Evolutionary conservation across 2,797 vertebrate species (phyloP).

Genomic region (Triplophysa bombifrons): DNA sequence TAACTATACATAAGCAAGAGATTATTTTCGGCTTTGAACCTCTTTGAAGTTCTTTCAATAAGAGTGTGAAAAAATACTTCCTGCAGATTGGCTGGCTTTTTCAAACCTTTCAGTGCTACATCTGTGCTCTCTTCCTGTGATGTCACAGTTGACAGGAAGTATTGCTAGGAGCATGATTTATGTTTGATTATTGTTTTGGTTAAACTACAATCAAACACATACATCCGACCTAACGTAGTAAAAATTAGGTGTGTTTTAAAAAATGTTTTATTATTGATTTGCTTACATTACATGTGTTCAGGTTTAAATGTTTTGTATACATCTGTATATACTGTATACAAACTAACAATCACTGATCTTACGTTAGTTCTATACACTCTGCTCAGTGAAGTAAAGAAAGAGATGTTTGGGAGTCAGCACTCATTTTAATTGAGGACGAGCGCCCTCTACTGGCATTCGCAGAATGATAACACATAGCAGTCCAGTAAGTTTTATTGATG

Average conservation of each 20-base stretch:
- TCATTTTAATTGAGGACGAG: slow-evolving; percentile 40
- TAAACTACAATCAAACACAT: background rate
- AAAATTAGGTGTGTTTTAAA: background rate
- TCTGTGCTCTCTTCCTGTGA: slow-evolving; percentile 52
- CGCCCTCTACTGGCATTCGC: slow-evolving; percentile 62
- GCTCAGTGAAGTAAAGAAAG: slow-evolving; percentile 8
- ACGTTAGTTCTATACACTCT: background rate
- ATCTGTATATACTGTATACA: background rate
- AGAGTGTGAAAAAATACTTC: slow-evolving; percentile 60
- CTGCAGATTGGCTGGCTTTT: slow-evolving; percentile 61
- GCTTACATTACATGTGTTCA: background rate
- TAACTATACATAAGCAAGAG: slow-evolving; percentile 64
- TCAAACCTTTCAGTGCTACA: slow-evolving; percentile 61
- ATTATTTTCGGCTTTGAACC: slow-evolving; percentile 66
- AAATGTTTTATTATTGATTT: background rate
- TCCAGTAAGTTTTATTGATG: no score
- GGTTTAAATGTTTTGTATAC: background rate
- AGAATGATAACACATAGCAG: background rate
- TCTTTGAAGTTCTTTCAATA: slow-evolving; percentile 70
- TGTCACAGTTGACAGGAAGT: slow-evolving; percentile 28
- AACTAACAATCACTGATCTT: background rate
- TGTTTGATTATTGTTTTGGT: background rate
- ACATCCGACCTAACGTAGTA: background rate
- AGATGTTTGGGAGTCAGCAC: background rate
- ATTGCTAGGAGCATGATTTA: background rate